phyloP scores from a whole-genome alignment of 92 coral and sea anemone species.

The Paramuricea clavata region DNA sequence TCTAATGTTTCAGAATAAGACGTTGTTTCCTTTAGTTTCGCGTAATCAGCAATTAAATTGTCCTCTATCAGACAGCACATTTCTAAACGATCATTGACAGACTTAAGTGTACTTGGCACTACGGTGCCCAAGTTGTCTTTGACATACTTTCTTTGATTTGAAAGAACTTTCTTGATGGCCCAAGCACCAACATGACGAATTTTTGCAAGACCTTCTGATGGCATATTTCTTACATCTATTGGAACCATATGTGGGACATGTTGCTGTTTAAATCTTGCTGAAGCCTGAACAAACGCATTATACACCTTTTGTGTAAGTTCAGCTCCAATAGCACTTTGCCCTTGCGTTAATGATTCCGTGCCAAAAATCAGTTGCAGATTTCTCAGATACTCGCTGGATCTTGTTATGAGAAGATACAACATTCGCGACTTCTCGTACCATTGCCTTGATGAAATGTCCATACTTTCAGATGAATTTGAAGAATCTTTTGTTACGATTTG shows the following conservation, averaged over 20 bases:
- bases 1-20: constrained; percentile 39
- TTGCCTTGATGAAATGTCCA: no score
- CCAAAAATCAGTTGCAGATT: constrained; percentile 46
- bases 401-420: constrained; percentile 58
- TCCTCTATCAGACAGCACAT: constrained; percentile 45
- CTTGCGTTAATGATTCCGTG: constrained; percentile 5
- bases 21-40: background rate
- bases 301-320: constrained; percentile 36
- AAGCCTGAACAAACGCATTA: constrained; percentile 39
- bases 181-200: constrained; percentile 52
- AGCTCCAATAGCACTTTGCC: constrained; percentile 55
- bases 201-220: constrained; percentile 43
- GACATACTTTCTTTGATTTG: constrained; percentile 38
- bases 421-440: constrained; percentile 54
- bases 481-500: constrained; percentile 51
- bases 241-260: constrained; percentile 7
- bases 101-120: background rate
- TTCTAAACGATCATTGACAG: constrained; percentile 19
- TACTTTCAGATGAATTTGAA: constrained; percentile 1
- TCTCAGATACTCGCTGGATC: constrained; percentile 33
- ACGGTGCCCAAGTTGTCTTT: constrained; percentile 36
- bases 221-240: constrained; percentile 48
- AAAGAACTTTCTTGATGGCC: constrained; percentile 47
- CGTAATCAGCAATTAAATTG: constrained; percentile 37
- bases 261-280: constrained; percentile 29